Percentiles rank a stretch among this genome's conserved stretches.
These are phyloP conservation scores for Xanthorhoe designata DNA, from an alignment of 2,888 invertebrate species.

Conservation along the genomic window DNA sequence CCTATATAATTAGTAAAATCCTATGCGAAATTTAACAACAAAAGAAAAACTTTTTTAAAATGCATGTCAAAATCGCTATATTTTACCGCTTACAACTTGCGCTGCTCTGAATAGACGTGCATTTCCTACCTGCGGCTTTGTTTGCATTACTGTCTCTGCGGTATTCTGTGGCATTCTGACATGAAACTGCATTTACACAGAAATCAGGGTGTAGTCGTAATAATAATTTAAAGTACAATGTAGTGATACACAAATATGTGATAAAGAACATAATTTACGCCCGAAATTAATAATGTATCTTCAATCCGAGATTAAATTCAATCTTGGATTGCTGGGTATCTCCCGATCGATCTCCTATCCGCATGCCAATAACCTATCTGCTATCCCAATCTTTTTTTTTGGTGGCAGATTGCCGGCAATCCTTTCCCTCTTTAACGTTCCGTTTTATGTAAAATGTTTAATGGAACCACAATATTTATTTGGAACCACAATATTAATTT, in stretches of 20 bases:
- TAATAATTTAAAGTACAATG: background rate
- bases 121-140: slow-evolving; percentile 69
- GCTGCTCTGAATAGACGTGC: slow-evolving; percentile 43
- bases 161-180: slow-evolving; percentile 26
- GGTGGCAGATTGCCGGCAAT: no score
- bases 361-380: no score
- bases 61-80: background rate
- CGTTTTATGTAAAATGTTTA: no score
- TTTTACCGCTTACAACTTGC: slow-evolving; percentile 35
- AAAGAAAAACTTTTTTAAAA: background rate
- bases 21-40: background rate
- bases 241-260: background rate
- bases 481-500: no score
- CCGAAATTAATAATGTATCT: no score
- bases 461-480: no score
- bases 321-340: no score
- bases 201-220: background rate
- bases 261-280: no score
- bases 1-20: background rate
- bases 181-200: slow-evolving; percentile 19
- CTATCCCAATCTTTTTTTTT: no score
- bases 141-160: slow-evolving; percentile 57
- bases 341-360: no score
- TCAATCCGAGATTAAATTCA: no score
- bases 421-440: no score